These are phyloP conservation scores for Cotesia congregata DNA, from an alignment of 2,888 invertebrate species.

Conservation along the genomic window DNA sequence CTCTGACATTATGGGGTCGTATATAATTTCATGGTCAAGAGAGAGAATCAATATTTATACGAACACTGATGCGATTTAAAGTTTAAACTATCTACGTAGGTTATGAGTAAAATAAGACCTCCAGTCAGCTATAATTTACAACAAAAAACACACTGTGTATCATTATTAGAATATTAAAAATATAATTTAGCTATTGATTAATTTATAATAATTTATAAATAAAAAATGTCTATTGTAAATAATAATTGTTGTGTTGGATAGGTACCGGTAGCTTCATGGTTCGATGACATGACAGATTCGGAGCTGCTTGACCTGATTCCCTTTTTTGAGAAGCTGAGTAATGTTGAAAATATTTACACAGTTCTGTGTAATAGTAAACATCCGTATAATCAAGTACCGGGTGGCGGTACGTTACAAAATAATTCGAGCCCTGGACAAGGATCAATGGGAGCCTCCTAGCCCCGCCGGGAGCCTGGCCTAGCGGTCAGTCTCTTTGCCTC, in stretches of 20 bases:
- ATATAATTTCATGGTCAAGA: conserved; percentile 33
- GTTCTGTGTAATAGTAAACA: conserved; percentile 94
- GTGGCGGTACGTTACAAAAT: conserved; percentile 55
- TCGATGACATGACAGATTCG: conserved; percentile 98
- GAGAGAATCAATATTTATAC: conserved; percentile 30
- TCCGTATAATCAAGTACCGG: conserved; percentile 76
- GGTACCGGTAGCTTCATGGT: conserved; percentile 99
- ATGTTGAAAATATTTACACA: conserved; percentile 96
- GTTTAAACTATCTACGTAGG: conserved; percentile 20
- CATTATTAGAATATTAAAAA: neutral
- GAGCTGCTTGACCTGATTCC: conserved; percentile 98
- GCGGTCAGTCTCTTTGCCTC: conserved; percentile 62
- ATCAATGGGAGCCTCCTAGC: conserved; percentile 68
- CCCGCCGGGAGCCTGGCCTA: conserved; percentile 65
- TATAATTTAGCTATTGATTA: neutral
- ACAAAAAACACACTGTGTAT: conserved; percentile 33
- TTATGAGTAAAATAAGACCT: conserved; percentile 20
- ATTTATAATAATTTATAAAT: neutral
- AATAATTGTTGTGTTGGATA: conserved; percentile 65
- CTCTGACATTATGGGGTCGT: conserved; percentile 34
- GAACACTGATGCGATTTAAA: conserved; percentile 29
- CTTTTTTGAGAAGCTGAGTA: conserved; percentile 96
- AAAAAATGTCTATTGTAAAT: neutral
- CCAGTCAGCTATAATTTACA: conserved; percentile 20
- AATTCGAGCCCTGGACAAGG: conserved; percentile 64